Percentiles rank a stretch among this genome's conserved stretches.
phyloP scores from a whole-genome alignment of 2,113 vertebrate species.

The Taurulus bubalis region DNA sequence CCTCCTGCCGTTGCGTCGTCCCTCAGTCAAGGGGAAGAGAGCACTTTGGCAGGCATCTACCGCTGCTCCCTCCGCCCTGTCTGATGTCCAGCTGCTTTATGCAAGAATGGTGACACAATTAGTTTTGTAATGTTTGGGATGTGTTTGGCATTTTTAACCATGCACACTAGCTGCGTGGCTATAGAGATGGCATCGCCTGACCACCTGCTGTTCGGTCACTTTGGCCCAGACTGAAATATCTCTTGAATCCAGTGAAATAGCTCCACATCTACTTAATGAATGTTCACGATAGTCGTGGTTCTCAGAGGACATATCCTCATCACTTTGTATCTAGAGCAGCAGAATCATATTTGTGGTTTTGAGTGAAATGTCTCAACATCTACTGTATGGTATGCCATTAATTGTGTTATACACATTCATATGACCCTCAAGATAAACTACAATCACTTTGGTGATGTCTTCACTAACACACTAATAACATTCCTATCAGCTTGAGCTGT shows the following conservation, averaged over 20 bases:
- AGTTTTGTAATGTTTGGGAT: conserved; percentile 34
- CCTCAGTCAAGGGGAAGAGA: conserved; percentile 32
- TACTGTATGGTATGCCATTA: not conserved
- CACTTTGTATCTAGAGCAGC: not conserved
- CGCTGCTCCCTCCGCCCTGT: conserved; percentile 21
- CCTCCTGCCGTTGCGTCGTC: conserved; percentile 33
- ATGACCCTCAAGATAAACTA: not conserved
- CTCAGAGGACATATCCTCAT: not conserved
- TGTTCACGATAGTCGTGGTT: not conserved
- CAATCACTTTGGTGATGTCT: not conserved
- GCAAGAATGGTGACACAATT: conserved; percentile 34
- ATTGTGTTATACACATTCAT: not conserved
- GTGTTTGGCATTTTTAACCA: conserved; percentile 36
- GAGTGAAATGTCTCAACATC: not conserved
- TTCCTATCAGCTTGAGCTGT: not conserved
- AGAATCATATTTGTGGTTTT: not conserved
- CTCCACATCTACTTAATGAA: not conserved
- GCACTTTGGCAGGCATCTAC: conserved; percentile 47
- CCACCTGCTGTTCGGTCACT: not conserved
- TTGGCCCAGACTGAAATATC: conserved; percentile 3
- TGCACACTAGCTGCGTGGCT: not conserved
- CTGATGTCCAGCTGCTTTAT: conserved; percentile 54
- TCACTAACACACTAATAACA: not conserved
- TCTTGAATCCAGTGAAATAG: not conserved
- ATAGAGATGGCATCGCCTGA: not conserved